phyloP scores from a whole-genome alignment of 2,888 invertebrate species.

The Slavum lentiscoides region DNA sequence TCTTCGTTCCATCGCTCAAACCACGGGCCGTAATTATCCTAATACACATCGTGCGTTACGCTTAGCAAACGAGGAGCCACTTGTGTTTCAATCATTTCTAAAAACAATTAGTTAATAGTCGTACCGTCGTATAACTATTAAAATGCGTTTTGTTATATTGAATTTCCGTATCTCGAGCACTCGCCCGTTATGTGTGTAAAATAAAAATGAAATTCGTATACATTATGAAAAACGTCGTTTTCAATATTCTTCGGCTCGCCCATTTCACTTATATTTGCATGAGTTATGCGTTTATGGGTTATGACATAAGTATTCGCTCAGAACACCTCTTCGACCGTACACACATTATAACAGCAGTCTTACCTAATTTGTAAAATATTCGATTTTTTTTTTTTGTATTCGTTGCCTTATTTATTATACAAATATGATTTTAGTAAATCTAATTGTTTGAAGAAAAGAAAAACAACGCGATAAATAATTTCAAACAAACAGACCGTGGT shows the following conservation, averaged over 20 bases:
- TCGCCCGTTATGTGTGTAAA: no score
- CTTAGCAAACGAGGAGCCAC: no score
- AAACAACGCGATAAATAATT: constrained; percentile 17
- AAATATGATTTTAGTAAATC: constrained; percentile 23
- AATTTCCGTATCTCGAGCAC: no score
- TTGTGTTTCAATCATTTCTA: no score
- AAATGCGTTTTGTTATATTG: no score
- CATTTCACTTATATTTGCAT: constrained; percentile 24
- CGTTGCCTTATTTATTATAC: constrained; percentile 1
- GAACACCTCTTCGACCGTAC: constrained; percentile 13
- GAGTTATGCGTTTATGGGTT: background rate
- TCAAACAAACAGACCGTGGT: background rate
- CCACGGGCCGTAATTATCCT: no score
- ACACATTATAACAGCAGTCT: background rate
- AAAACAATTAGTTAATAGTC: no score
- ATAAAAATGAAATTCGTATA: no score
- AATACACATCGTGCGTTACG: no score
- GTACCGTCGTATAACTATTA: no score
- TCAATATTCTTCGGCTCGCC: background rate
- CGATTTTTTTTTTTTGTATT: background rate
- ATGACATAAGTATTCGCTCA: constrained; percentile 16
- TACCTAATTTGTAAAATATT: constrained; percentile 36
- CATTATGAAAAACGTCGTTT: background rate
- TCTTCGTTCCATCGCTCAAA: no score
- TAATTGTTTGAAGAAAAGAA: background rate